Evolutionary conservation across 2,888 invertebrate species (phyloP).

Genomic region (Hydraecia micacea): DNA sequence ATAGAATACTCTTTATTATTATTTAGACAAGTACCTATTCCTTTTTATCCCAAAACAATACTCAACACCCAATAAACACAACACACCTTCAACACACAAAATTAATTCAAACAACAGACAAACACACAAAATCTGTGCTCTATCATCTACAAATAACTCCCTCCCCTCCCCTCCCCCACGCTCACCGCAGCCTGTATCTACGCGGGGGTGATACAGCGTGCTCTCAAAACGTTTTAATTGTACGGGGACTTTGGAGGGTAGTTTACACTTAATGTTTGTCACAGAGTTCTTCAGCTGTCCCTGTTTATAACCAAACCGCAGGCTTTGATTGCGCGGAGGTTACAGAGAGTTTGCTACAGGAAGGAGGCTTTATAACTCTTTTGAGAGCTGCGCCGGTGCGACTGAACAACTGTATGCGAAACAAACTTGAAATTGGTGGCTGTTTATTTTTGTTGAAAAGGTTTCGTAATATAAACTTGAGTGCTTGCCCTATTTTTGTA

Average conservation of each 20-base stretch:
- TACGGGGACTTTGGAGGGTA: slow-evolving; percentile 61
- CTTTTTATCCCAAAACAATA: not conserved
- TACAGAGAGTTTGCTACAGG: slow-evolving; percentile 32
- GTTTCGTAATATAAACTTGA: slow-evolving; percentile 28
- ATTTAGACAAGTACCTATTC: not conserved
- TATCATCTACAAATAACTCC: slow-evolving; percentile 78
- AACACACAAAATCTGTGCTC: slow-evolving; percentile 79
- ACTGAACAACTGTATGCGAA: slow-evolving; percentile 23
- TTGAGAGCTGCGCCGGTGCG: slow-evolving; percentile 32
- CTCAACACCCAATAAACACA: slow-evolving; percentile 5
- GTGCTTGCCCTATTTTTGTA: not conserved
- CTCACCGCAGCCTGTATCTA: slow-evolving; percentile 42
- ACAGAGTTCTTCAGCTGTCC: slow-evolving; percentile 60
- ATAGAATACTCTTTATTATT: too few relatives aligned
- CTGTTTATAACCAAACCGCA: slow-evolving; percentile 63
- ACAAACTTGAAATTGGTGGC: slow-evolving; percentile 53
- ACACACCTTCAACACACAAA: slow-evolving; percentile 41
- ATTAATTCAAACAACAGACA: slow-evolving; percentile 58
- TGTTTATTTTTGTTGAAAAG: slow-evolving; percentile 50
- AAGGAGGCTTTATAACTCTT: slow-evolving; percentile 57
- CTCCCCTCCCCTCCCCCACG: slow-evolving; percentile 49
- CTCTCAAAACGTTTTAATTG: slow-evolving; percentile 67
- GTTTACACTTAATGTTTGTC: slow-evolving; percentile 67
- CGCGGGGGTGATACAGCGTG: slow-evolving; percentile 52
- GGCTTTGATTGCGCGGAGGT: slow-evolving; percentile 59